Evolutionary conservation across 2,888 invertebrate genomes (phyloP), one percentile per base, ranked within the genome.

Genomic region (Trileptium ribeirensis): DNA sequence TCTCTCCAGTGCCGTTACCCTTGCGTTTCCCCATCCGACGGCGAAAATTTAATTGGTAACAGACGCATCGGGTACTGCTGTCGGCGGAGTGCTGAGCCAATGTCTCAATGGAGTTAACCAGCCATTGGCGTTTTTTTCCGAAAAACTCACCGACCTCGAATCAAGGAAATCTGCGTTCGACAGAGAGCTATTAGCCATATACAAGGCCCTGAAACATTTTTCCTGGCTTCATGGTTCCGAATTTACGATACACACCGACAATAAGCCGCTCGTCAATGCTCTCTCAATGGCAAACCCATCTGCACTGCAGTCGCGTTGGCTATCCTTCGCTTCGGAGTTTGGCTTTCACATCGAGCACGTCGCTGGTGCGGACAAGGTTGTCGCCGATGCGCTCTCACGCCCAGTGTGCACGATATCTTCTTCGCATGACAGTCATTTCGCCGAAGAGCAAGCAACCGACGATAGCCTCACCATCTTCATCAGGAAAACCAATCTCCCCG

Each of bases 161-260:
- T 38, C 38, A n/a, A 34, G 29, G n/a, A 75, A 75, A 39, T 75
- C 77, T 29, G 38, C 77, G n/a, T 51, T 51, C 8, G 51, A 51
- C 24, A 8, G 51, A 15, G 51, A 51, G 51, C 51, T 51, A 51
- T 15, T 75, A 38, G 77, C 39, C 77, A 75, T 75, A 3, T 75
- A 75, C 37, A 38, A 39, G n/a, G 34, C 77, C 34, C 77, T 75
- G 8, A 75, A 75, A 38, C 36, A 75, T 15, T 75, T 75, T 39
- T 38, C n/a, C 77, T 75, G 36, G 77, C n/a, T 24, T n/a, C 37
- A n/a, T 31, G 74, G 74, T n/a, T 33, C 70, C 70, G 33, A 31
- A 8, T 34, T 75, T 24, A 75, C 77, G n/a, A 38, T 75, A 15
- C 31, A n/a, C 36, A 75, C 77, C 15, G 36, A 34, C 77, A 29